Evolutionary conservation across 2,113 vertebrate genomes (phyloP).

Genomic region (Xiphophorus maculatus): DNA sequence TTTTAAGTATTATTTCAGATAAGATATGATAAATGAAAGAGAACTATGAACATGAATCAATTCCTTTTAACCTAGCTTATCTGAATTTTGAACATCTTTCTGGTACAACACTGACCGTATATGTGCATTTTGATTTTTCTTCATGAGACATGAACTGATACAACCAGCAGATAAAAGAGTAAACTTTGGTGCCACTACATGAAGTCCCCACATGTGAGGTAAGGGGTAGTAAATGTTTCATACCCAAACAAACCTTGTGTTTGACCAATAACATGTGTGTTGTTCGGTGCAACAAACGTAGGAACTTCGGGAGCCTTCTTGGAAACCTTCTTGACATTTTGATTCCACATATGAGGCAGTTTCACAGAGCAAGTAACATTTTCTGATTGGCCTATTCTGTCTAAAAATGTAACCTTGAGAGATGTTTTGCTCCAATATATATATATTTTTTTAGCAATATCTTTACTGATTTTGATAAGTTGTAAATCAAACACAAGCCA

Average conservation of each 20-base stretch:
- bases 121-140: neutral
- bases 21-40: too few relatives aligned
- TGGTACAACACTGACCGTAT: too few relatives aligned
- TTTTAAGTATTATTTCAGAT: too few relatives aligned
- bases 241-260: slow-evolving; percentile 73
- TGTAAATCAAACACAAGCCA: neutral
- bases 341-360: slow-evolving; percentile 26
- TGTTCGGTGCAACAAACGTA: slow-evolving; percentile 64
- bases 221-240: slow-evolving; percentile 52
- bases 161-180: neutral
- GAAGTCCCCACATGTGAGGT: slow-evolving; percentile 50
- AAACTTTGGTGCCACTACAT: slow-evolving; percentile 30
- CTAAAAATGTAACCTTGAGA: neutral
- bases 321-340: slow-evolving; percentile 63
- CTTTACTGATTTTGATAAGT: neutral
- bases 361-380: slow-evolving; percentile 31
- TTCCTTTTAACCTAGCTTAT: too few relatives aligned
- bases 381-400: neutral
- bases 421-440: neutral
- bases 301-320: slow-evolving; percentile 50
- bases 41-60: too few relatives aligned
- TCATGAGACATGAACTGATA: neutral
- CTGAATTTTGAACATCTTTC: too few relatives aligned
- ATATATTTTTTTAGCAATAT: neutral
- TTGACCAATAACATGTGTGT: slow-evolving; percentile 75